These are phyloP conservation scores for Heterodera filipjevi DNA, from an alignment of 2,888 invertebrate species.

Conservation along the genomic window DNA sequence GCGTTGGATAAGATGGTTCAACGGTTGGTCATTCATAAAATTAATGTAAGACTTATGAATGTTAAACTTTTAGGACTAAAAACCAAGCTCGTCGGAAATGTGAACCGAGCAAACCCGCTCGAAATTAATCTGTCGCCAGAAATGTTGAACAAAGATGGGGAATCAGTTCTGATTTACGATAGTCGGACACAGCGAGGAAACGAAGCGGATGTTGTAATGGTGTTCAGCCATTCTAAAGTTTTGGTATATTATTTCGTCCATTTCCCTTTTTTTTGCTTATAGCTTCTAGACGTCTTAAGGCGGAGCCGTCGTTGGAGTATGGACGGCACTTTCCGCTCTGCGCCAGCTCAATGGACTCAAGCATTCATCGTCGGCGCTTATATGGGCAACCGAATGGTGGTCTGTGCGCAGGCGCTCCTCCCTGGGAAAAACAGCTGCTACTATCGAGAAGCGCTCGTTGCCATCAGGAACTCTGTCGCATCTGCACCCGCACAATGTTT, in stretches of 20 bases:
- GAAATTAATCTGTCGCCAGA: background rate
- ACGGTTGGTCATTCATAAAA: too few relatives aligned
- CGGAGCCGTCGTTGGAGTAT: background rate
- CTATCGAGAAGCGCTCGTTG: too few relatives aligned
- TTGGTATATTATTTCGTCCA: background rate
- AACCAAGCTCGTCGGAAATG: background rate
- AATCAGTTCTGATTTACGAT: slow-evolving; percentile 2
- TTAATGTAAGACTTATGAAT: too few relatives aligned
- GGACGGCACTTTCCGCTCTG: background rate
- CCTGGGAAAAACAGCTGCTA: too few relatives aligned
- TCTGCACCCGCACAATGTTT: too few relatives aligned
- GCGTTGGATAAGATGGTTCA: too few relatives aligned
- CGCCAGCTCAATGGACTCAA: background rate
- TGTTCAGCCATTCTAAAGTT: background rate
- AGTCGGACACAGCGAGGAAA: background rate
- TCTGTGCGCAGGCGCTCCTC: too few relatives aligned
- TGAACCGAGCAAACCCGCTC: background rate
- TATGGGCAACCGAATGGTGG: too few relatives aligned
- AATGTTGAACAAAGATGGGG: background rate
- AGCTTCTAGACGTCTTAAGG: background rate
- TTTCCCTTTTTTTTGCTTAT: background rate
- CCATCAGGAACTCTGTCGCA: too few relatives aligned
- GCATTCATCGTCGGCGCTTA: too few relatives aligned
- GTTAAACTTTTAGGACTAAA: background rate
- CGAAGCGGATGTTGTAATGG: background rate